A percentile compares a stretch with the other conserved stretches of the same genome.
Evolutionary conservation across 2,888 invertebrate species (phyloP).

Genomic region (Caradrina clavipalpis): DNA sequence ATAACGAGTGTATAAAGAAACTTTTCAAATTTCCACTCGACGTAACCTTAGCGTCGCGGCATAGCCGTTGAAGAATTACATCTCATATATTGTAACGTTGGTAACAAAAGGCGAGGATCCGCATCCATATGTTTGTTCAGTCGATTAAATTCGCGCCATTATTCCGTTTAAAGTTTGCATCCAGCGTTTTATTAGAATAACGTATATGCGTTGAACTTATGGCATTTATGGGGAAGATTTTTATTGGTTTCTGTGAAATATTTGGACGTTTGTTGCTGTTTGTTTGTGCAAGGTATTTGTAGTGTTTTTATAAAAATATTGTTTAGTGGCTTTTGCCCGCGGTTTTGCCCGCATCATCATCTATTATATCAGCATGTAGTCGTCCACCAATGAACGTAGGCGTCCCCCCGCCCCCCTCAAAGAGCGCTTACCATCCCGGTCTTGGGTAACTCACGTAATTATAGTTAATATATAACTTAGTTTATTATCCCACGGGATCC

Average conservation of each 20-base stretch:
- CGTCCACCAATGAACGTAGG: too few relatives aligned
- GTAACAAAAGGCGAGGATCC: slow-evolving; percentile 64
- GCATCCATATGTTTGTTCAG: slow-evolving; percentile 67
- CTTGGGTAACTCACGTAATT: too few relatives aligned
- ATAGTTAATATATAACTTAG: too few relatives aligned
- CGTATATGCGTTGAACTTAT: slow-evolving; percentile 27
- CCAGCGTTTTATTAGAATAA: slow-evolving; percentile 62
- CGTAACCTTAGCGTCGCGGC: slow-evolving; percentile 53
- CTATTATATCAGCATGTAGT: too few relatives aligned
- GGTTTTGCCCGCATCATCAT: too few relatives aligned
- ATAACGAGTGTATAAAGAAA: slow-evolving; percentile 61
- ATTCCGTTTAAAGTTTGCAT: slow-evolving; percentile 64
- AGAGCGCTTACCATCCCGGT: too few relatives aligned
- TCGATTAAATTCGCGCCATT: slow-evolving; percentile 68
- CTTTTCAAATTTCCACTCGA: slow-evolving; percentile 67
- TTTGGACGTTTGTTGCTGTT: background rate
- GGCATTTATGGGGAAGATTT: slow-evolving; percentile 23
- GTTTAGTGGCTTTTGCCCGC: background rate
- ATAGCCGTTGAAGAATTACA: slow-evolving; percentile 64
- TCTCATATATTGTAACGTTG: slow-evolving; percentile 65
- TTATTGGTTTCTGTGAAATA: slow-evolving; percentile 21
- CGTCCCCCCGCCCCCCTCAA: too few relatives aligned
- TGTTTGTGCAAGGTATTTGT: background rate
- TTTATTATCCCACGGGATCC: too few relatives aligned
- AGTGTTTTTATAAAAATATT: background rate